Evolutionary conservation across 2,888 invertebrate species (phyloP).

Genomic region (Holacanthella duospinosa): DNA sequence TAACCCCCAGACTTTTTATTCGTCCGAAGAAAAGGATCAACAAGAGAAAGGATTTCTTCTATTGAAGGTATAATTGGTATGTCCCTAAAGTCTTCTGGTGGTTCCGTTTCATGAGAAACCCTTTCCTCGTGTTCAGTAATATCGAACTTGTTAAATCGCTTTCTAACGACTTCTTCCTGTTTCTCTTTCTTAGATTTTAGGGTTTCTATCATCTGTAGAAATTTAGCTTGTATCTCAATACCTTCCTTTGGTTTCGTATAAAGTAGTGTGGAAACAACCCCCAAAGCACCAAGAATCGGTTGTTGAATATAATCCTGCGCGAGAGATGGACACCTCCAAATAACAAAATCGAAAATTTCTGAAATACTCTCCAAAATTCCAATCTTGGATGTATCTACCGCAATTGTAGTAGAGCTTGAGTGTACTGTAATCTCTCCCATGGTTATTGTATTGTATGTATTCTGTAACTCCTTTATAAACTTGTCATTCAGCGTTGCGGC

Average conservation of each 20-base stretch:
- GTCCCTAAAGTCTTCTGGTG: conserved; percentile 25
- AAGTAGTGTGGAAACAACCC: conserved; percentile 4
- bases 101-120: conserved; percentile 15
- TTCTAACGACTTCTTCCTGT: neutral
- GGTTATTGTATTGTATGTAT: neutral
- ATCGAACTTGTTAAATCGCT: conserved; percentile 1
- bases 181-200: neutral
- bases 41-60: conserved; percentile 23
- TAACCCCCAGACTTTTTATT: conserved; percentile 56
- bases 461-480: conserved; percentile 13
- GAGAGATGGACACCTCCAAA: conserved; percentile 12
- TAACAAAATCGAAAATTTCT: conserved; percentile 10
- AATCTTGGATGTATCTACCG: conserved; percentile 11
- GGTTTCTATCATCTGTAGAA: neutral
- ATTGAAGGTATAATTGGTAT: conserved; percentile 25
- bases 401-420: neutral
- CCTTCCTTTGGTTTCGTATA: neutral
- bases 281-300: conserved; percentile 10
- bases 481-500: conserved; percentile 8
- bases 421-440: neutral
- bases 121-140: conserved; percentile 23
- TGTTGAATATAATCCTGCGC: conserved; percentile 10
- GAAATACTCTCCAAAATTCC: conserved; percentile 14
- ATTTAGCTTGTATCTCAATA: neutral
- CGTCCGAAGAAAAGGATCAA: conserved; percentile 46